Percentiles rank a stretch among this genome's conserved stretches.
Conservation (phyloP, 2,113 vertebrate genomes). For the Dasypus novemcinctus region DNA sequence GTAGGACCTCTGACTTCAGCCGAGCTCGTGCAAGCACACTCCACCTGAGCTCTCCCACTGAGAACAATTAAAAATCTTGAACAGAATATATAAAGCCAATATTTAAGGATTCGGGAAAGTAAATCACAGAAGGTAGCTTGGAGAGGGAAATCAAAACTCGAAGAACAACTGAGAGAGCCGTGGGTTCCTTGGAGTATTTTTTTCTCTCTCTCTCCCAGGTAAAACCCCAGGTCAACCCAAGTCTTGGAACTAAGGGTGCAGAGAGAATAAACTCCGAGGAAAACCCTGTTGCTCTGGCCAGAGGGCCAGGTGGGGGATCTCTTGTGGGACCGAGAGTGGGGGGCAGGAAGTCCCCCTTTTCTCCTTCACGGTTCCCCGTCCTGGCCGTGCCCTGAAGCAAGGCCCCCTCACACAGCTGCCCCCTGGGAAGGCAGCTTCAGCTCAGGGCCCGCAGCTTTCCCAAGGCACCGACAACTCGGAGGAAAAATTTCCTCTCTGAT, state of each 20-base stretch:
- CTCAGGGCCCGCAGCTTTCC: no score
- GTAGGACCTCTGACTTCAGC: background rate
- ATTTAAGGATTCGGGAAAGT: background rate
- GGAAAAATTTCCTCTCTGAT: background rate
- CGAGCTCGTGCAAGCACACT: rapidly evolving
- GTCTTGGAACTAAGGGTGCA: background rate
- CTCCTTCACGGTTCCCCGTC: background rate
- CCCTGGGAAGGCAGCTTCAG: no score
- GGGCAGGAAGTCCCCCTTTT: background rate
- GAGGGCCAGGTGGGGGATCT: background rate
- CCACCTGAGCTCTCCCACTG: background rate
- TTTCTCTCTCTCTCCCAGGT: background rate
- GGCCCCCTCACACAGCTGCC: background rate
- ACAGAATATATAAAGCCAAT: background rate
- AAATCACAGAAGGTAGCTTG: background rate
- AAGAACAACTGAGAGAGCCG: background rate
- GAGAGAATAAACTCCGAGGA: background rate
- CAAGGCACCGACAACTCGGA: background rate
- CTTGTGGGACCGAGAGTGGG: background rate
- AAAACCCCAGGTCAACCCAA: background rate
- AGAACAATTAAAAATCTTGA: background rate
- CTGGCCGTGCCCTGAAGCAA: background rate
- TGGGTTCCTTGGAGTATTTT: background rate
- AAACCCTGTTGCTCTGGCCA: background rate
- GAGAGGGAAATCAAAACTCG: background rate